Evolutionary conservation across 2,113 vertebrate species (phyloP).

Genomic region (Connochaetes taurinus): DNA sequence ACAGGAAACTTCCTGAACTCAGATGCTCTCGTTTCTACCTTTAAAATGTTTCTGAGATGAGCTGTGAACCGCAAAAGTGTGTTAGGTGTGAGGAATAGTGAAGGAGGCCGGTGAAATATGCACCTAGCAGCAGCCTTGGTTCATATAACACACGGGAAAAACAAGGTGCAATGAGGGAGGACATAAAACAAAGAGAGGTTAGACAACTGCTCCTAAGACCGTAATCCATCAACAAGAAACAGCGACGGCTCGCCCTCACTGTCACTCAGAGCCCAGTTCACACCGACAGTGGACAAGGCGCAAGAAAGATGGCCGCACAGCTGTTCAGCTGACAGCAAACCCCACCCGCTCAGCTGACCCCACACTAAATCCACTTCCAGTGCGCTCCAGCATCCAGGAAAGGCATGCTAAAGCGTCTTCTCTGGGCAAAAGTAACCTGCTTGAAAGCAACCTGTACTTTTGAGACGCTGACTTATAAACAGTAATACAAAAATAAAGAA

Average conservation of each 20-base stretch:
- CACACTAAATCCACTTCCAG: background rate
- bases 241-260: background rate
- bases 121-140: accelerated
- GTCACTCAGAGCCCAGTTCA: conserved; percentile 29
- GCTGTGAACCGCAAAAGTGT: accelerated
- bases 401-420: background rate
- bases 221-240: background rate
- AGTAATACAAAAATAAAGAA: background rate
- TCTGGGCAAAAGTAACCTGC: background rate
- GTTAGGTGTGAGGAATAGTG: accelerated
- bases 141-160: accelerated
- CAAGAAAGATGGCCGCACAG: background rate
- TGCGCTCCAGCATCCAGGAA: background rate
- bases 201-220: background rate
- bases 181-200: background rate
- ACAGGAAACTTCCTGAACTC: background rate
- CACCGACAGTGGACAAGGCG: background rate
- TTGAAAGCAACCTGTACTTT: background rate
- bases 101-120: accelerated
- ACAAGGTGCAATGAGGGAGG: accelerated
- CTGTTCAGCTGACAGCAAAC: background rate
- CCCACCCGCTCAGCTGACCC: background rate
- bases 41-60: background rate
- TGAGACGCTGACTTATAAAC: background rate
- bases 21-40: accelerated